Conservation (phyloP, 2,888 invertebrate genomes). For the Plebejus anna region DNA sequence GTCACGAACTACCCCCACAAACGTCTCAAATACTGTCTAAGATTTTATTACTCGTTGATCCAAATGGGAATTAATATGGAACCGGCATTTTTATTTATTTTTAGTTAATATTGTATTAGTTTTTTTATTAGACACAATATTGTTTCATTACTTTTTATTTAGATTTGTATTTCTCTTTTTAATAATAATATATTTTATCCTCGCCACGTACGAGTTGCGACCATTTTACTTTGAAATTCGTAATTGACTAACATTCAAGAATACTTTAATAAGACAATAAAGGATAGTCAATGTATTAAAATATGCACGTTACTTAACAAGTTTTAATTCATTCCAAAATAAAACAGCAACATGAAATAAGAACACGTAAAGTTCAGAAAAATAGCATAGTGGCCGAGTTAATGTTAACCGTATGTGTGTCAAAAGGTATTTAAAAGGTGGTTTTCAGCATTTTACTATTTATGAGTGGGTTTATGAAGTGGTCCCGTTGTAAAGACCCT, state of each 20-base stretch:
- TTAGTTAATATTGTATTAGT: neutral
- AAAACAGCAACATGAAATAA: neutral
- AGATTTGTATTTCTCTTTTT: too few relatives aligned
- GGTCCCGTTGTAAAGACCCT: constrained; percentile 16
- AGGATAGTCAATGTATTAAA: too few relatives aligned
- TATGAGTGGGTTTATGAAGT: constrained; percentile 14
- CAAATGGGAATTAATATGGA: neutral
- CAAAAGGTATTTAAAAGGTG: constrained; percentile 9
- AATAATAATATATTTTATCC: too few relatives aligned
- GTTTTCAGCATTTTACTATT: constrained; percentile 16
- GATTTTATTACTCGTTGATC: constrained; percentile 1
- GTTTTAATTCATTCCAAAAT: neutral
- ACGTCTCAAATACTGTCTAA: neutral
- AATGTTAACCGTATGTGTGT: constrained; percentile 9
- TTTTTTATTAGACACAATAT: too few relatives aligned
- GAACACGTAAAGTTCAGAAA: neutral
- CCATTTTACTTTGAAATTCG: too few relatives aligned
- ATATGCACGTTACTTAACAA: too few relatives aligned
- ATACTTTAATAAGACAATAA: too few relatives aligned
- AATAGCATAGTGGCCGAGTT: neutral
- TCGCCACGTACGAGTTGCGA: too few relatives aligned
- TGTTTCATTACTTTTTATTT: too few relatives aligned
- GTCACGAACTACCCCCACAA: constrained; percentile 16
- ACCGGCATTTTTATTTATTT: neutral
- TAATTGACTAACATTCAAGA: too few relatives aligned